A percentile compares a stretch with the other conserved stretches of the same genome.
phyloP scores from a whole-genome alignment of 2,888 invertebrate genomes.

The Hirtodrosophila confusa region DNA sequence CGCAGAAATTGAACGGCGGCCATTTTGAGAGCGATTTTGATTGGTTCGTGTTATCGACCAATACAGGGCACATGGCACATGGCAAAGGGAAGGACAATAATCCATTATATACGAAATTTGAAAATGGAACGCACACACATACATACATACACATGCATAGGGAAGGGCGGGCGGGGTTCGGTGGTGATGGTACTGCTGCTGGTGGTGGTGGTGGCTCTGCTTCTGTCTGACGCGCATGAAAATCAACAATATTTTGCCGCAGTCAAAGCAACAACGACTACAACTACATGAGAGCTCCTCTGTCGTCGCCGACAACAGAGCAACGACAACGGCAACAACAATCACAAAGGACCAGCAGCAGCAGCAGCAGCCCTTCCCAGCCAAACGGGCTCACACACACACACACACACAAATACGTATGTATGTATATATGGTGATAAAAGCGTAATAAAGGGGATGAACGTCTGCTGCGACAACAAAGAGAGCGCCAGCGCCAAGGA shows the following conservation, averaged over 20 bases:
- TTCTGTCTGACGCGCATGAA: slow-evolving; percentile 71
- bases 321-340: slow-evolving; percentile 60
- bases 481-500: slow-evolving; percentile 70
- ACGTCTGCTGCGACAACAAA: slow-evolving; percentile 66
- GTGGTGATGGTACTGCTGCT: slow-evolving; percentile 39
- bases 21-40: slow-evolving; percentile 84
- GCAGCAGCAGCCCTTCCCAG: slow-evolving; percentile 60
- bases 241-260: slow-evolving; percentile 50
- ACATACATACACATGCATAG: slow-evolving; percentile 30
- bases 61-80: slow-evolving; percentile 71
- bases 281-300: slow-evolving; percentile 45
- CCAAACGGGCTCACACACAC: slow-evolving; percentile 43
- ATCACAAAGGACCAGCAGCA: slow-evolving; percentile 39
- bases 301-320: slow-evolving; percentile 67
- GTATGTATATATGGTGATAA: slow-evolving; percentile 36
- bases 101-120: slow-evolving; percentile 82
- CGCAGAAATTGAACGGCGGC: slow-evolving; percentile 80
- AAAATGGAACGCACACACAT: slow-evolving; percentile 69
- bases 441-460: slow-evolving; percentile 72
- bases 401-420: slow-evolving; percentile 29
- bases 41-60: slow-evolving; percentile 85
- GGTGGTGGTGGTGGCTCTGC: slow-evolving; percentile 50
- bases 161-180: slow-evolving; percentile 33
- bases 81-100: slow-evolving; percentile 77
- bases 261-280: slow-evolving; percentile 52